Base-by-base conservation (phyloP, 2,113 vertebrate species). In the Leucopsar rothschildi region DNA sequence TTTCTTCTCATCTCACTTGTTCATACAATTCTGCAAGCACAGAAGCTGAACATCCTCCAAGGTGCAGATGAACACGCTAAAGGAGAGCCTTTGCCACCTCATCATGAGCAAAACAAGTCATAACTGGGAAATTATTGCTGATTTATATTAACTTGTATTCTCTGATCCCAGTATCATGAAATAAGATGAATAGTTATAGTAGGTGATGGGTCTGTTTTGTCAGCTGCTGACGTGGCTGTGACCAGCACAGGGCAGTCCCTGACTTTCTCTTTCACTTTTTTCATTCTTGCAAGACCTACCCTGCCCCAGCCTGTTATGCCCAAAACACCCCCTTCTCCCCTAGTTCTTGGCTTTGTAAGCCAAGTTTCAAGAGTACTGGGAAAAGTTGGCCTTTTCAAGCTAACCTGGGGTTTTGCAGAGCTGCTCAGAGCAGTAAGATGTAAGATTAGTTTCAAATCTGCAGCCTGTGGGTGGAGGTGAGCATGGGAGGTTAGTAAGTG, bases 141-240 rank as follows among this genome's bases (percentile, higher is more conserved):
- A 31, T 81, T 64, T 55, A 8, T 55, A n/a, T 69, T 33, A 50
- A 35, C 22, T 60, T 69, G 12, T 50, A 56, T 60, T 55, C 77
- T 82, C 39, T 64, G 16, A n/a, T 86, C 73, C 40, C 40, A 60
- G 9, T 40, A 37, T 44, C 25, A 78, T 13, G 29, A 82, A 59
- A 33, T 25, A 35, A 44, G 28, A 45, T 27, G 15, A 85, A 25
- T 9, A 44, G 16, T 59, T 56, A 21, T 21, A 20, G 28, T 44
- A 63, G 18, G 18, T 65, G 45, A 12, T 0, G 0, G 20, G 10
- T 71, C 21, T 6, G 0, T 47, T 92, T 78, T 29, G 5, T 52
- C 6, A 3, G 6, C 39, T 69, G 60, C 35, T 50, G 56, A 45
- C 2, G 3, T 56, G 45, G 14, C 40, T 72, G 21, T 64, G 53